Conservation (phyloP, 2,113 vertebrate species). For the Scytalopus superciliaris region DNA sequence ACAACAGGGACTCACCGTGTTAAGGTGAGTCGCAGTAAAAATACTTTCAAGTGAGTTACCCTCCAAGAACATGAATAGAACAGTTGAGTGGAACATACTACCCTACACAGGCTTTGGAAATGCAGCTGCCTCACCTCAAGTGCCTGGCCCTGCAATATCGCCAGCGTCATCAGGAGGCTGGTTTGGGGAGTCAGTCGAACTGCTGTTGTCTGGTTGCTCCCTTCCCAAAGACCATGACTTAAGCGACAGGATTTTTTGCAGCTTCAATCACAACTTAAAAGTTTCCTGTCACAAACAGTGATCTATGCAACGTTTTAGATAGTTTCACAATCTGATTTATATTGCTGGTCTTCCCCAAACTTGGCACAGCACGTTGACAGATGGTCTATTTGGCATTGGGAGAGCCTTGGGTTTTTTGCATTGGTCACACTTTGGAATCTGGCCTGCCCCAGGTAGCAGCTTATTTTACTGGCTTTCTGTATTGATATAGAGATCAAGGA, state of each 20-base stretch:
- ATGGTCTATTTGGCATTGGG: background rate
- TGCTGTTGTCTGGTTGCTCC: background rate
- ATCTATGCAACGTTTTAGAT: background rate
- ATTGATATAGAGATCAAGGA: background rate
- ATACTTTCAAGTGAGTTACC: background rate
- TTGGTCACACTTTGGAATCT: background rate
- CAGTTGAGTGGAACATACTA: background rate
- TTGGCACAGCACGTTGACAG: background rate
- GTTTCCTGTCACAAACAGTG: background rate
- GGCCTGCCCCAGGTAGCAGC: background rate
- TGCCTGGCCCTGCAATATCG: background rate
- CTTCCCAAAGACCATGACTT: background rate
- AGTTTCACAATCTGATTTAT: background rate
- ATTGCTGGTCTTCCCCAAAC: background rate
- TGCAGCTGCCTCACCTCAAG: background rate
- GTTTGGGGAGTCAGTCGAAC: background rate
- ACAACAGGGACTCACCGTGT: background rate
- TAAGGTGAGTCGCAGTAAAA: background rate
- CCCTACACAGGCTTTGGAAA: background rate
- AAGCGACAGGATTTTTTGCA: accelerated
- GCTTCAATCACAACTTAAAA: background rate
- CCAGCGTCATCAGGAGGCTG: background rate
- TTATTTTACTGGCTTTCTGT: background rate
- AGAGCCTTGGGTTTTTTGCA: background rate
- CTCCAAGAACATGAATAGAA: background rate